Evolutionary conservation across 2,888 invertebrate genomes (phyloP).

Genomic region (Harpalus rufipes): DNA sequence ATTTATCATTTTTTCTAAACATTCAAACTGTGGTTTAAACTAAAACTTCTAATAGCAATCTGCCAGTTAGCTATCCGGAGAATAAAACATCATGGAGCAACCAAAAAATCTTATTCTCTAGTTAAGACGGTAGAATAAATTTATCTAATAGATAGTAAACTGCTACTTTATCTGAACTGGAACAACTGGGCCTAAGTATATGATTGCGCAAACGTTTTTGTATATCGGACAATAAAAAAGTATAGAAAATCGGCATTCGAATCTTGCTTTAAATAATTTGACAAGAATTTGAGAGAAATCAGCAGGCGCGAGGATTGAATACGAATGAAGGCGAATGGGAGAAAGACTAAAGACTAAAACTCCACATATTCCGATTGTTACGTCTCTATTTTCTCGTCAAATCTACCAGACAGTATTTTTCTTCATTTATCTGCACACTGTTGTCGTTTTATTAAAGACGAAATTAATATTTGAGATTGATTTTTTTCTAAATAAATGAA

Average conservation of each 20-base stretch:
- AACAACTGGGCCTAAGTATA: too few relatives aligned
- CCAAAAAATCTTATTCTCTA: too few relatives aligned
- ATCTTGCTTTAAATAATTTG: slow-evolving; percentile 35
- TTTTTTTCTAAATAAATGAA: background rate
- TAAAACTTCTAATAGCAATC: too few relatives aligned
- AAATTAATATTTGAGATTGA: background rate
- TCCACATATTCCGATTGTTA: slow-evolving; percentile 7
- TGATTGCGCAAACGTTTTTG: slow-evolving; percentile 23
- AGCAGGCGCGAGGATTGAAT: background rate
- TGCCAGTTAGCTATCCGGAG: too few relatives aligned
- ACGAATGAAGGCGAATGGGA: slow-evolving; percentile 33
- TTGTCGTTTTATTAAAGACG: slow-evolving; percentile 13
- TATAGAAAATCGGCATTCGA: slow-evolving; percentile 14
- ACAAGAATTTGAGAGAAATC: slow-evolving; percentile 25
- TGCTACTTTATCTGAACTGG: too few relatives aligned
- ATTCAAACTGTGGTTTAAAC: too few relatives aligned
- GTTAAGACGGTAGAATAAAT: too few relatives aligned
- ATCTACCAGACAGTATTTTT: background rate
- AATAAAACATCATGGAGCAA: too few relatives aligned
- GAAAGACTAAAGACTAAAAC: slow-evolving; percentile 4
- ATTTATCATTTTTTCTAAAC: too few relatives aligned
- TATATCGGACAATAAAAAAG: slow-evolving; percentile 28
- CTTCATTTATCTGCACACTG: slow-evolving; percentile 16
- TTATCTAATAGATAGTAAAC: too few relatives aligned
- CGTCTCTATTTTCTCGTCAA: slow-evolving; percentile 34